Conservation (phyloP, 2,888 invertebrate genomes). For the Xylota segnis region DNA sequence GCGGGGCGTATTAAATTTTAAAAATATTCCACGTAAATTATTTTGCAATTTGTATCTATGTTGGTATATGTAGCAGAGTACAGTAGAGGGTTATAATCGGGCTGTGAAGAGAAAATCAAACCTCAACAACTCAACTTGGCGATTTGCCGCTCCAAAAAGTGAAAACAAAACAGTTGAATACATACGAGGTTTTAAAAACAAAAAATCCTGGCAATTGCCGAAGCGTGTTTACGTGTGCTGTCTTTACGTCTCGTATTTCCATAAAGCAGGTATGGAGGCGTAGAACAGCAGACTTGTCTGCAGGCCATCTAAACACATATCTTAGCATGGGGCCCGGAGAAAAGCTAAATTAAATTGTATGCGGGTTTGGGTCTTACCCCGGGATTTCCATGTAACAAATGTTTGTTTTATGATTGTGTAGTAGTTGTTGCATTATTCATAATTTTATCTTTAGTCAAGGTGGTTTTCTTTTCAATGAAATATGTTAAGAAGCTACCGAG, state of each 20-base stretch:
- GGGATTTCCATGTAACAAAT: constrained; percentile 8
- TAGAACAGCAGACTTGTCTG: constrained; percentile 1
- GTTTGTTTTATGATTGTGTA: constrained; percentile 1
- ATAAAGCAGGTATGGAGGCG: constrained; percentile 9
- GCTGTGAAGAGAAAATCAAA: not conserved
- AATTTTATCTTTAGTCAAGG: constrained; percentile 3
- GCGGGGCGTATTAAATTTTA: not conserved
- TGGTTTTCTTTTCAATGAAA: not conserved
- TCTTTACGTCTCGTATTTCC: constrained; percentile 19
- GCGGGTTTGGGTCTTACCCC: constrained; percentile 15
- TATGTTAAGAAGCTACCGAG: not conserved
- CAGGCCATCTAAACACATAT: not conserved
- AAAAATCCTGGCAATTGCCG: constrained; percentile 32
- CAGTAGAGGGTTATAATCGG: not conserved
- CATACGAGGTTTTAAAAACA: not conserved
- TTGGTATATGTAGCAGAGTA: not conserved
- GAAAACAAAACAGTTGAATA: not conserved
- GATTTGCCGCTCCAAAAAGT: not conserved
- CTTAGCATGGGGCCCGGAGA: not conserved
- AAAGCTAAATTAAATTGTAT: constrained; percentile 40
- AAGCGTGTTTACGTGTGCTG: constrained; percentile 8
- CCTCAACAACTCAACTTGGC: not conserved
- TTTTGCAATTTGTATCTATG: constrained; percentile 3
- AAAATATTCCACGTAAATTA: constrained; percentile 21
- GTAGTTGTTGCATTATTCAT: constrained; percentile 7